Conservation (phyloP, 2,113 vertebrate species). For the Trogon melanurus region DNA sequence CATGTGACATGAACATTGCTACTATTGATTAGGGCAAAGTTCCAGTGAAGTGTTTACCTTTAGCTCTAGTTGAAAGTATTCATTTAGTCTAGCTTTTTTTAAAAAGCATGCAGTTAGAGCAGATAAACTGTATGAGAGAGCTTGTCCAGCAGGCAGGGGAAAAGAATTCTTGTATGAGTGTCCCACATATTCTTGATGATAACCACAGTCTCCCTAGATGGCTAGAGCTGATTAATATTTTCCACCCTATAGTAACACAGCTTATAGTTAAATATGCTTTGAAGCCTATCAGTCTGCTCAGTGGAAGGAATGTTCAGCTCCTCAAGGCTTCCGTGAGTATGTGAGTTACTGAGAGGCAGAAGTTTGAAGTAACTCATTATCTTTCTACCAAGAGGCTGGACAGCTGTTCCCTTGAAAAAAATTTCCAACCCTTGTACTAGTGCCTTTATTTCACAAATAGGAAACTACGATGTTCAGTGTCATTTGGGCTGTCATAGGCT, state of each 20-base stretch:
- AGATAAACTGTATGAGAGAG: conserved; percentile 14
- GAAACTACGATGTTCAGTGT: background rate
- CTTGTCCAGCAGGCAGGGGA: background rate
- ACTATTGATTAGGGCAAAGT: conserved; percentile 82
- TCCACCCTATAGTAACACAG: background rate
- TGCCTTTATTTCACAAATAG: background rate
- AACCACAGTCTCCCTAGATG: conserved; percentile 40
- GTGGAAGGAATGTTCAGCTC: conserved; percentile 47
- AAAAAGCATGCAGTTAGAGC: conserved; percentile 17
- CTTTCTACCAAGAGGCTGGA: background rate
- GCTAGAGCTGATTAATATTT: conserved; percentile 34
- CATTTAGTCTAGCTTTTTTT: conserved; percentile 39
- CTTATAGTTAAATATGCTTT: conserved; percentile 35
- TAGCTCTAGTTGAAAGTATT: conserved; percentile 60
- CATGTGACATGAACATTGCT: conserved; percentile 80
- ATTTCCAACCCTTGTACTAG: background rate
- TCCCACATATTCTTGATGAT: conserved; percentile 23
- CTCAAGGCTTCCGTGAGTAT: background rate
- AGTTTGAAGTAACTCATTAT: conserved; percentile 8
- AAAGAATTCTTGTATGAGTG: conserved; percentile 35
- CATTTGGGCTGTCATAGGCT: background rate
- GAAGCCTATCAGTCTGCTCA: conserved; percentile 10
- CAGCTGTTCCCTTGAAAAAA: background rate
- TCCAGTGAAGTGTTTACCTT: conserved; percentile 73
- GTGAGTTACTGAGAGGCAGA: background rate